Base-by-base conservation (phyloP, 2,113 vertebrate species). In the Syngnathus typhle region DNA sequence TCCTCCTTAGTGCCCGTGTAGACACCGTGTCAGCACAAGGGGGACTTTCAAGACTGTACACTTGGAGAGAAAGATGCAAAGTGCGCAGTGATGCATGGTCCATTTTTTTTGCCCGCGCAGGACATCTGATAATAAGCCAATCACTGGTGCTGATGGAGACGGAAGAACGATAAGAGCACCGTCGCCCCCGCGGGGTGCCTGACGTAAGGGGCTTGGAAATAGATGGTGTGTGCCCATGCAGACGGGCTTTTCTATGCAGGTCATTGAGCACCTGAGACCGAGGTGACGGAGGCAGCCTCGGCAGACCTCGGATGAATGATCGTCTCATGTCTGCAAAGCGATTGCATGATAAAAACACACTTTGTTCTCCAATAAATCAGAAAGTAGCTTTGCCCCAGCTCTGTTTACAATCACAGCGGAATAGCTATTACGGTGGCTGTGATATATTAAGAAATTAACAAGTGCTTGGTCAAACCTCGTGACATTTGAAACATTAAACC, bases 111-210 rank as follows among this genome's bases (percentile, higher is more conserved):
- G 55, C 68, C 81, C 54, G 73, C 64, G 73, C 74, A 69, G 80
- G 85, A 85, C 85, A 86, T 77, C 74, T 78, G 63, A 87, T 89
- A 84, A 89, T 81, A 85, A 87, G 84, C 81, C 88, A 88, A 86
- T 88, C 87, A 86, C 64, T 11, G 10, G 55, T 39, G 54, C 75
- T 85, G 85, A 88, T 87, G 85, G 81, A 72, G 72, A 71, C 51
- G 43, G 68, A 69, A 87, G 84, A 87, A 79, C 66, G 83, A 89
- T 85, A 82, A 86, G 81, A 73, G 74, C 64, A 63, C 63, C 56
- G 60, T 85, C 77, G 27, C 74, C 79, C 76, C 81, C 62, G 74
- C 1, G 44, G 78, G 27, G 27, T 71, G 71, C 49, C 77, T 73
- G 75, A 39, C 10, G 64, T 47, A 37, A 52, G 60, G 60, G 23